Evolutionary conservation across 2,888 invertebrate genomes (phyloP).

Genomic region (Sepiola atlantica): DNA sequence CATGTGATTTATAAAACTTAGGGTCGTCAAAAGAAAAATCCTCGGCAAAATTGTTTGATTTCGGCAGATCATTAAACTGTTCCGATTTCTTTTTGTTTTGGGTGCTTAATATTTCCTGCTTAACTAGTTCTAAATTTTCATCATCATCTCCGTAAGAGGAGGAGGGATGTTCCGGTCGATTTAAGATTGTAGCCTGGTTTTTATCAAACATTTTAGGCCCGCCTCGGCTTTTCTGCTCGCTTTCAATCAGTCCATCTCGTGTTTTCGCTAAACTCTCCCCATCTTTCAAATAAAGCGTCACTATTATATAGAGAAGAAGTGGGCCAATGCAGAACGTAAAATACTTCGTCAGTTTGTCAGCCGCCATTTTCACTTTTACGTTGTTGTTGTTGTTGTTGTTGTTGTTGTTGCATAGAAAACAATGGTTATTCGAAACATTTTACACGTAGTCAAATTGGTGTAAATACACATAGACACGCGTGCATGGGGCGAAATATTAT

Average conservation of each 20-base stretch:
- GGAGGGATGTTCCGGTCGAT: neutral
- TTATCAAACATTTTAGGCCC: neutral
- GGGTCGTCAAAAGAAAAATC: neutral
- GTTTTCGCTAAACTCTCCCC: neutral
- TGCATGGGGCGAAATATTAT: neutral
- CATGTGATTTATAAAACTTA: neutral
- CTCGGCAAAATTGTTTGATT: neutral
- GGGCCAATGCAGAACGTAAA: neutral
- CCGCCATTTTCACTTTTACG: neutral
- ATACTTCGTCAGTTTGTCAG: neutral
- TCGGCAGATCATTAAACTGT: neutral
- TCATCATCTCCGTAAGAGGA: neutral
- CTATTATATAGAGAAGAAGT: neutral
- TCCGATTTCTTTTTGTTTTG: neutral
- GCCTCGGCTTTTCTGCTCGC: neutral
- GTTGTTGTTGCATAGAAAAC: neutral
- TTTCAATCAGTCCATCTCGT: neutral
- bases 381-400: no score
- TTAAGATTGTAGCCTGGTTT: neutral
- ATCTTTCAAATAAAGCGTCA: constrained; percentile 34
- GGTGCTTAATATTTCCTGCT: neutral
- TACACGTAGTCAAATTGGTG: neutral
- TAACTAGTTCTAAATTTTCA: neutral
- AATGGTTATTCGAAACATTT: neutral
- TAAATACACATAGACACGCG: neutral